Conservation (phyloP, 2,113 vertebrate species). For the Smithornis capensis region DNA sequence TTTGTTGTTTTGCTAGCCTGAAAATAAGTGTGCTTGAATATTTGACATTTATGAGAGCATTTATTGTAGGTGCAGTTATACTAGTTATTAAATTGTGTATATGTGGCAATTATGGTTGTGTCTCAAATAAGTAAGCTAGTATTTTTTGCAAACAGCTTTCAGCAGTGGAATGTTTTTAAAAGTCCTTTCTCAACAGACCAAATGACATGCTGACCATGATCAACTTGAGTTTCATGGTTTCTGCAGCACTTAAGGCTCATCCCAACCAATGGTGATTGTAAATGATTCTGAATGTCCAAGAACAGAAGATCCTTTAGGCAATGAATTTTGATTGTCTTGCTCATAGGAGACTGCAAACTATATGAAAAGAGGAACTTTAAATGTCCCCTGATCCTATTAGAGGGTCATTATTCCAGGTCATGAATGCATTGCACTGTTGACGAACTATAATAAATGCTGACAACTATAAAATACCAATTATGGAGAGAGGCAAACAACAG, state of each 20-base stretch:
- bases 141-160: constrained; percentile 28
- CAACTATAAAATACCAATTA: constrained; percentile 44
- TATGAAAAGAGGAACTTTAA: constrained; percentile 68
- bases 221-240: constrained; percentile 40
- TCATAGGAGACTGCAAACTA: constrained; percentile 69
- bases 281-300: constrained; percentile 50
- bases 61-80: constrained; percentile 40
- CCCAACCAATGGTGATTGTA: constrained; percentile 14
- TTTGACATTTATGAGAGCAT: constrained; percentile 38
- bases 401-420: constrained; percentile 55
- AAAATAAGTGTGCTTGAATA: constrained; percentile 58
- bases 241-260: constrained; percentile 26
- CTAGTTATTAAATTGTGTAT: constrained; percentile 60
- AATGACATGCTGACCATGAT: constrained; percentile 51
- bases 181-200: constrained; percentile 44
- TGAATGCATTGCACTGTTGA: constrained; percentile 25
- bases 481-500: background rate
- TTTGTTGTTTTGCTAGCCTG: background rate
- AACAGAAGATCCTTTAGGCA: constrained; percentile 57
- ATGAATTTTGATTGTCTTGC: constrained; percentile 70
- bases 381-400: constrained; percentile 62
- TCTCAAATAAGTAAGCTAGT: constrained; percentile 44
- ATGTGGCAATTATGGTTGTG: constrained; percentile 22
- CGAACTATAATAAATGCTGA: constrained; percentile 62
- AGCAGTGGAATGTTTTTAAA: constrained; percentile 36